Percentiles rank a stretch among this genome's conserved stretches.
Evolutionary conservation across 2,888 invertebrate genomes (phyloP).

Genomic region (Nasonovia ribisnigri): DNA sequence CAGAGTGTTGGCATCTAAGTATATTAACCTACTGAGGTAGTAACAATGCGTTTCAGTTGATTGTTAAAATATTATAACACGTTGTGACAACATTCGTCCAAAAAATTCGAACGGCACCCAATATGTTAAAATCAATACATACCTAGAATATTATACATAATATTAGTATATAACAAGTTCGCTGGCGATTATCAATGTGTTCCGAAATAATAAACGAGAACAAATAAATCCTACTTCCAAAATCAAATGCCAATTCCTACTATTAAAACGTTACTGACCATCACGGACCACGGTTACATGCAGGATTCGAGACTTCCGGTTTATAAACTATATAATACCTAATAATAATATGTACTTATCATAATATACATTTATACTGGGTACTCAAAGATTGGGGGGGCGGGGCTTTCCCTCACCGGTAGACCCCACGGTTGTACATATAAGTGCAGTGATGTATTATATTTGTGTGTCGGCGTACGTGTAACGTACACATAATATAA

Average conservation of each 20-base stretch:
- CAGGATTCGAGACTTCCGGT: not conserved
- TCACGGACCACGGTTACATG: not conserved
- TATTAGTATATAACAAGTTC: no score
- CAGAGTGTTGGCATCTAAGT: no score
- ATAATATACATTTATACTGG: not conserved
- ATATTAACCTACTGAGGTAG: not conserved
- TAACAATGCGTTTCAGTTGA: not conserved
- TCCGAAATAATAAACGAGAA: no score
- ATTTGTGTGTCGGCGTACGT: not conserved
- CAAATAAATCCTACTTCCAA: no score
- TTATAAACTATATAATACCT: not conserved
- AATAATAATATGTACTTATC: not conserved
- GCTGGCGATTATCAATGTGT: no score
- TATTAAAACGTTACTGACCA: not conserved
- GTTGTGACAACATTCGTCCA: no score
- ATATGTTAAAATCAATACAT: no score
- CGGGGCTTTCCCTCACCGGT: not conserved
- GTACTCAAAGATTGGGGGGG: not conserved
- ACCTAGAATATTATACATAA: no score
- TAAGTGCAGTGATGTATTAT: not conserved
- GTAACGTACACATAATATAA: not conserved
- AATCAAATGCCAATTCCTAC: no score
- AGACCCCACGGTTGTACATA: not conserved
- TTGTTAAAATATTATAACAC: not conserved
- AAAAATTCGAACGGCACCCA: no score